Conservation (phyloP, 2,113 vertebrate genomes). For the Amblyornis subalaris region DNA sequence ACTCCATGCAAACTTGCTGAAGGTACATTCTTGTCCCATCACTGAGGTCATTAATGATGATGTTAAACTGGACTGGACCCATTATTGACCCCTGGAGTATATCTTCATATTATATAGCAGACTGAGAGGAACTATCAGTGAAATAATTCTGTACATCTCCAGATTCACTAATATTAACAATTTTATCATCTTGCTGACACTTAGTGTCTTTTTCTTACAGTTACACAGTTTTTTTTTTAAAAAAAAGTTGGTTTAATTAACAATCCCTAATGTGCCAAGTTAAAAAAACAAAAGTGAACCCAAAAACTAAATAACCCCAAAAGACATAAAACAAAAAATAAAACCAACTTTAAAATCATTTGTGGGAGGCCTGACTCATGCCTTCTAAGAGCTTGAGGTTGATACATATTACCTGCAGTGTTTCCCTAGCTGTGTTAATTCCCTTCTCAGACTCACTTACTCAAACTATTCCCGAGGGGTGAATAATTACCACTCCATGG, state of each 20-base stretch:
- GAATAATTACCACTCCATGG: conserved; percentile 9
- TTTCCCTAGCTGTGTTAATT: neutral
- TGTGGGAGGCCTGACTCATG: neutral
- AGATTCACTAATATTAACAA: neutral
- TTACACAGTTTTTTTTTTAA: neutral
- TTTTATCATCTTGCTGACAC: neutral
- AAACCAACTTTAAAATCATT: neutral
- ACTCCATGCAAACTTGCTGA: neutral
- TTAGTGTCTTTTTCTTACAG: neutral
- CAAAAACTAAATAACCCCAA: neutral
- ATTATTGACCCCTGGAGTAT: neutral
- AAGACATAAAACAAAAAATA: neutral
- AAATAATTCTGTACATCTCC: neutral
- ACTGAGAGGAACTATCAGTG: neutral
- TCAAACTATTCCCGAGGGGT: neutral
- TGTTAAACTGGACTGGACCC: neutral
- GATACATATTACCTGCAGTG: neutral
- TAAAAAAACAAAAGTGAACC: neutral
- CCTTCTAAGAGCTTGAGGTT: neutral
- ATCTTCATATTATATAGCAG: neutral
- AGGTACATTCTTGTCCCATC: neutral
- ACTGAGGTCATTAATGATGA: neutral
- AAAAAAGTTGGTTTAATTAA: neutral
- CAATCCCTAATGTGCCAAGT: neutral
- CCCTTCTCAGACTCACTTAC: neutral